Base-by-base conservation (phyloP, 1,140 invertebrate genomes). In the Neodiprion lecontei region DNA sequence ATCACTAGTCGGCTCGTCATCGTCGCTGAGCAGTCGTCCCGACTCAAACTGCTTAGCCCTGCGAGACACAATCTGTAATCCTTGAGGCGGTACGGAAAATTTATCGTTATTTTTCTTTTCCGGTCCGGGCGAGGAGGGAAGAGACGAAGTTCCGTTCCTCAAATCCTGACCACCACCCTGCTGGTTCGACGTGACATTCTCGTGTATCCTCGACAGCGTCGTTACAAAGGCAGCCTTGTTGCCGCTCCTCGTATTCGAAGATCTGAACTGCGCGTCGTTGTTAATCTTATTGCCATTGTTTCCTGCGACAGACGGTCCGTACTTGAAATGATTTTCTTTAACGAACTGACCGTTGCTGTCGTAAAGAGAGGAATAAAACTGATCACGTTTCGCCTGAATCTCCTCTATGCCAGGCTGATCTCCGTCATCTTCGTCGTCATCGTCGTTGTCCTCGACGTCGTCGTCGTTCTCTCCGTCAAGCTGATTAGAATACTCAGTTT, bases 41-140 rank as follows among this genome's bases (percentile, higher is more conserved):
- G 87, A 90, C 80, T 95, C 94, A 83, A 96, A 93, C 79, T 95
- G 93, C 75, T 91, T 91, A 0, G 93, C 93, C n/a, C 93, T 87
- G 70, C 91, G 91, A 1, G 92, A 92, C 23, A 94, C 93, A 65
- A 94, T 89, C 79, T 93, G 92, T 17, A 92, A 81, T 48, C 90
- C 90, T 49, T 86, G 85, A 9, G 89, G 86, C 0, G 90, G 88
- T 74, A 89, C 84, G 21, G 89, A 88, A 76, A 90, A 91, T 82
- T 92, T 92, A 72, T 84, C 88, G 47, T 70, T 49, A 5, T 69
- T 48, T 50, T 84, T 87, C 12, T 85, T 87, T 1, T 87, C 86
- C 8, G 81, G 83, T 12, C 84, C 86, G 0, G 87, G 86, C 0
- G 84, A 86, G 17, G 84, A 86, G 2, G 88, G 87, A 3, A 88